Evolutionary conservation across 30 jellyfish, hydroid and myxozoan species (phyloP), one percentile per base, ranked within the genome.

Genomic region (Aurelia aurita complex sp. Pacific): DNA sequence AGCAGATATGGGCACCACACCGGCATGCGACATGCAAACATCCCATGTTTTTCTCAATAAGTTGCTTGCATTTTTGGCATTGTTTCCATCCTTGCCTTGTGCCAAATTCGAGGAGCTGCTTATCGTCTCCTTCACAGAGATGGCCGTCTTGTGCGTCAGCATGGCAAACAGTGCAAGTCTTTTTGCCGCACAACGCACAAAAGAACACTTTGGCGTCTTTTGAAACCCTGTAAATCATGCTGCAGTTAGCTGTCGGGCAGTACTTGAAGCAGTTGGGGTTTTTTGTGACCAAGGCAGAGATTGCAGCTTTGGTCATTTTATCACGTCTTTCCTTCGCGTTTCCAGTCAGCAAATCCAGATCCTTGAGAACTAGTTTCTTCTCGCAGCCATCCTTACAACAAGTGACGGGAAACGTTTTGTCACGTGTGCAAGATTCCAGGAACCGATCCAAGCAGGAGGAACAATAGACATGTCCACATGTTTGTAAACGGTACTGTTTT

Each of bases 161-260:
- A 52, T 68, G 85, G 68, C 95, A 86, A 2, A 64, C 70, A 35
- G 90, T 75, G 51, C 95, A 86, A 23, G 70, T 75, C 23, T 42
- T 57, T 35, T 69, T 72, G 32, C 19, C 12, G 63, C 95, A 86
- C 16, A 35, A 18, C 23, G 89, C 68, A 38, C 95, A 86, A 13
- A 29, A 67, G 72, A 83, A 83, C 13, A 79, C 66, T 46, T 70
- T 73, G 19, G 85, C 57, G 34, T 74, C 70, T 35, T 76, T 78
- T 15, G 83, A 32, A 17, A 52, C 35, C 40, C 89, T 63, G 62
- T 86, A 86, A 29, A 86, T 66, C 85, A 75, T 86, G 18, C 73
- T 17, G 23, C 95, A 86, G 40, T 86, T 67, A 14, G 95, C 90
- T 55, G 95, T 64, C 17, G 79, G 69, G 51, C 95, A 86, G 36